These are phyloP conservation scores for Drosophila paranaensis DNA, from an alignment of 2,888 invertebrate species.

Conservation along the genomic window DNA sequence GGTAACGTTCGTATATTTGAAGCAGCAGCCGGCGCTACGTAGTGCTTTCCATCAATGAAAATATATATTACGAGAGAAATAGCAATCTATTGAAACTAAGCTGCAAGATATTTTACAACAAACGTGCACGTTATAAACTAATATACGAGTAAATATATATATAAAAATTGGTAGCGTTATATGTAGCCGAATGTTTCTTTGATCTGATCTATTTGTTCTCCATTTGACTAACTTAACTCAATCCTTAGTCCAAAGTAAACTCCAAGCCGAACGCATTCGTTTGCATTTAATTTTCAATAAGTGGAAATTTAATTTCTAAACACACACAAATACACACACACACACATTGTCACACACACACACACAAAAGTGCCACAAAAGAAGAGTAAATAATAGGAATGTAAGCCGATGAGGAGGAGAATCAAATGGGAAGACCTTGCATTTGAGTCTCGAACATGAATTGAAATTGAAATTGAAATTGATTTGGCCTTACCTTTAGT, in stretches of 20 bases:
- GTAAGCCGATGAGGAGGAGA: conserved; percentile 28
- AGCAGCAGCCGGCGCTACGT: conserved; percentile 36
- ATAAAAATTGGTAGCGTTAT: conserved; percentile 41
- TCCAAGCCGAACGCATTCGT: conserved; percentile 52
- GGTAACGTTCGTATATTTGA: conserved; percentile 25
- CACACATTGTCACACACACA: conserved; percentile 22
- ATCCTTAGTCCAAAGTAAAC: conserved; percentile 48
- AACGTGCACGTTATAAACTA: conserved; percentile 42
- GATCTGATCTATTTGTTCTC: conserved; percentile 23
- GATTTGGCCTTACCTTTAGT: conserved; percentile 75
- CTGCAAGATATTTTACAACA: conserved; percentile 51
- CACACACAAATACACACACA: conserved; percentile 13
- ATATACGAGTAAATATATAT: conserved; percentile 30
- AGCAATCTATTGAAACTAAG: conserved; percentile 28
- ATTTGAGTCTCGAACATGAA: conserved; percentile 3
- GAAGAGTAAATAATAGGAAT: conserved; percentile 22
- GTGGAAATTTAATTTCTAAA: conserved; percentile 59
- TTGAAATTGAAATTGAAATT: conserved; percentile 40
- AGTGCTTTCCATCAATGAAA: conserved; percentile 49
- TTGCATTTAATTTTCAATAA: conserved; percentile 71
- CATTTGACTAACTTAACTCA: conserved; percentile 28
- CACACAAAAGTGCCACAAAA: conserved; percentile 64
- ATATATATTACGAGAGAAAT: conserved; percentile 4
- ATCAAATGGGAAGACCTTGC: conserved; percentile 31
- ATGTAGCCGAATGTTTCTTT: conserved; percentile 40